Evolutionary conservation across 2,888 invertebrate species (phyloP), one percentile per base, ranked within the genome.

Genomic region (Ceriagrion tenellum): DNA sequence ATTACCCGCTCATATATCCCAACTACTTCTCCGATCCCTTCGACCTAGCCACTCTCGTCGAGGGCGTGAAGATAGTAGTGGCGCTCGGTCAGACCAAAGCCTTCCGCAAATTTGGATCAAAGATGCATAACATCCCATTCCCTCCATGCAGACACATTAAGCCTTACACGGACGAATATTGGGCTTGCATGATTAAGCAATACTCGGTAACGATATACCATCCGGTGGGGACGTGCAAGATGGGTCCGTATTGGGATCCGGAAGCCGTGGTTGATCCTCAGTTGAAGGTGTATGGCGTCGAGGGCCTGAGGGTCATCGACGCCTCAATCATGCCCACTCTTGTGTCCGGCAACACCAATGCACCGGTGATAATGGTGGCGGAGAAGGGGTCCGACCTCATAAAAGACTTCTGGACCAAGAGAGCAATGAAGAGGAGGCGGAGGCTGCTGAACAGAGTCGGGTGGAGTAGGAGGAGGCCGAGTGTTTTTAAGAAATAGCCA

Each of bases 381-480:
- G 99, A 99, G 96, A 99, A 99, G 96, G 99, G 98, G 0, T 97
- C 99, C 20, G 99, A 99, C 96, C 97, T 99, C 97, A 98, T 99
- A 95, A 99, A 99, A 96, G 98, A 98, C 96, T 98, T 97, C 96
- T 99, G 99, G 99, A 97, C 98, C 95, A 98, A 98, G 96, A n/a
- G 55, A 16, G n/a, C 63, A 26, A 18, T n/a, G 26, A 69, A 47
- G 18, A 93, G 93, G 1, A 47, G 26, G 59, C 18, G 40, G 40
- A 91, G 59, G 59, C 56, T 59, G 35, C 90, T 91, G 20, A 91
- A 59, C 35, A n/a, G 90, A 56, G 90, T 56, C 3, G 59, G 81
- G 13, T 81, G 81, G 81, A 81, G 16, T 30, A 81, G 81, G 35
- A 81, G 81, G 81, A 81, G 81, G 35, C 81, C 81, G 3, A 81